Conservation (phyloP, 2,797 vertebrate species). For the Bucorvus abyssinicus region DNA sequence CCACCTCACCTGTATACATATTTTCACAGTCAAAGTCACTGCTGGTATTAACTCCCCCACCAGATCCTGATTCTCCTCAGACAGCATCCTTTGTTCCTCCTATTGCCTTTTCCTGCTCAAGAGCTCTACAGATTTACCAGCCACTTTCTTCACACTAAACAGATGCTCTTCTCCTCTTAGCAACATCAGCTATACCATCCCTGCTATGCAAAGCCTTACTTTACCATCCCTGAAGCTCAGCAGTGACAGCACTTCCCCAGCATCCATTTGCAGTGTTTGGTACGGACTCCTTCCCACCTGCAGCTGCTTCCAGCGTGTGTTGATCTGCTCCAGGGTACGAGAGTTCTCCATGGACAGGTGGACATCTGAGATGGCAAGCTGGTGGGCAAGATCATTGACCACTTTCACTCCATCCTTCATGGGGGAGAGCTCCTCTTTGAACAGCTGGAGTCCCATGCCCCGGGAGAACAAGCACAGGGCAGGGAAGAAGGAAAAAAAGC, state of each 20-base stretch:
- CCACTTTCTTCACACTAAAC: background rate
- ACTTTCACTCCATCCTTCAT: conserved; percentile 94
- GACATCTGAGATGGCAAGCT: conserved; percentile 94
- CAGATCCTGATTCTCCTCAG: background rate
- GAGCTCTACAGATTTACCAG: background rate
- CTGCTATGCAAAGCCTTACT: background rate
- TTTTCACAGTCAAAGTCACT: background rate
- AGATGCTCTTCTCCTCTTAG: background rate
- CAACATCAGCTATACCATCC: background rate
- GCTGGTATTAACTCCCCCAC: background rate
- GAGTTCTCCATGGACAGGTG: conserved; percentile 97
- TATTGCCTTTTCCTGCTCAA: background rate
- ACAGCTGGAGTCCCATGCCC: conserved; percentile 78
- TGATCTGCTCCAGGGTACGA: conserved; percentile 91
- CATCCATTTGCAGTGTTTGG: background rate
- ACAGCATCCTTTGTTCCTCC: background rate
- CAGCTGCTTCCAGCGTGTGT: conserved; percentile 92
- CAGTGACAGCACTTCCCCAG: background rate
- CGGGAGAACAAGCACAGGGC: background rate
- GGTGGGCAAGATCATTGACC: conserved; percentile 93
- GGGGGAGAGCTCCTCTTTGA: conserved; percentile 92
- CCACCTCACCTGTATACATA: background rate
- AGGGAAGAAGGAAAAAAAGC: background rate
- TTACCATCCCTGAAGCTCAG: background rate
- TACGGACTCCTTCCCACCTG: conserved; percentile 80